These are phyloP conservation scores for Zelleria hepariella DNA, from an alignment of 2,888 invertebrate species.

Conservation along the genomic window DNA sequence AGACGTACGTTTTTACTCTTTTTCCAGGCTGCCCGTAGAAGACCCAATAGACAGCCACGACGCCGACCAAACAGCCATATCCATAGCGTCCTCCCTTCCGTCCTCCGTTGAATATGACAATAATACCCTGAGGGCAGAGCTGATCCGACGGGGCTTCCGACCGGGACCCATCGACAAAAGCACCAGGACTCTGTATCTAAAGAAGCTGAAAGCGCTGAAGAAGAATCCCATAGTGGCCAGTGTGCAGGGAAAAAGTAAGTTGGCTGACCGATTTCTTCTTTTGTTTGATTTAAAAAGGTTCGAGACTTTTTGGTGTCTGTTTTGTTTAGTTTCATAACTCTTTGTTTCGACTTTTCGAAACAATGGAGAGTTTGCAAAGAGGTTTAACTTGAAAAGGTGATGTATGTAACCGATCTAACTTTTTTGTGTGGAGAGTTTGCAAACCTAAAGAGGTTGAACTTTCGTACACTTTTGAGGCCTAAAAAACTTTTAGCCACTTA, in stretches of 20 bases:
- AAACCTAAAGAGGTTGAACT: no score
- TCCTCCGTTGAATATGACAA: slow-evolving; percentile 77
- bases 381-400: no score
- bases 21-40: slow-evolving; percentile 46
- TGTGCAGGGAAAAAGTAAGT: slow-evolving; percentile 36
- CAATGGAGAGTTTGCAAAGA: no score
- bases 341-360: no score
- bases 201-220: slow-evolving; percentile 76
- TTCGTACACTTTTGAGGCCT: not conserved
- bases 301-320: no score
- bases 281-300: not conserved
- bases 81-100: slow-evolving; percentile 71
- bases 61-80: slow-evolving; percentile 47
- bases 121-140: slow-evolving; percentile 74
- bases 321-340: no score
- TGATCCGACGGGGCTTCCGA: slow-evolving; percentile 76
- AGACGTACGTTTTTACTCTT: no score
- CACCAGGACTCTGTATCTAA: slow-evolving; percentile 84
- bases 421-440: no score
- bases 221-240: slow-evolving; percentile 32
- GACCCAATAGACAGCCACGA: slow-evolving; percentile 29
- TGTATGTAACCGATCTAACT: no score
- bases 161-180: slow-evolving; percentile 86
- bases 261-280: not conserved
- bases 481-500: not conserved